A percentile compares a stretch with the other conserved stretches of the same genome.
phyloP scores from a whole-genome alignment of 92 coral and sea anemone genomes.

The Epizoanthus illoricatus region DNA sequence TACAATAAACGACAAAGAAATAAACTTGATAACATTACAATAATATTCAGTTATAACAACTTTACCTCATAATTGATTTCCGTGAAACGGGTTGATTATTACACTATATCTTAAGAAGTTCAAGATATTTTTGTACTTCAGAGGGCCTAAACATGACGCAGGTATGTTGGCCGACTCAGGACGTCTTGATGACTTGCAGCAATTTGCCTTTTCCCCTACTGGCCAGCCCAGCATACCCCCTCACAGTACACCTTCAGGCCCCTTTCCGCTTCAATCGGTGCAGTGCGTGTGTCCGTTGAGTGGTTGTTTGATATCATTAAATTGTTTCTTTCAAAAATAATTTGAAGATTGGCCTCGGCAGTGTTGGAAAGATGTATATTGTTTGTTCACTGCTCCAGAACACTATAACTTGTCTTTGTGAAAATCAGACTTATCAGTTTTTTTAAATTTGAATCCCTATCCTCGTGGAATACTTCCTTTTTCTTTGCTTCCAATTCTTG shows the following conservation, averaged over 20 bases:
- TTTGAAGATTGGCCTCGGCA: conserved; percentile 11
- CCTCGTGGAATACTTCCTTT: conserved; percentile 22
- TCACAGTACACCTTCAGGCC: conserved; percentile 22
- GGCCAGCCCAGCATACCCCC: conserved; percentile 24
- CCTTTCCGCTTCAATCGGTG: conserved; percentile 32
- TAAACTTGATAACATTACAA: no score
- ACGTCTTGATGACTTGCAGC: conserved; percentile 1
- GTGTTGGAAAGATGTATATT: neutral
- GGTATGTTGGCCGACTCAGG: conserved; percentile 23
- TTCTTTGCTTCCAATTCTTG: conserved; percentile 31
- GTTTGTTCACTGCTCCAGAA: neutral
- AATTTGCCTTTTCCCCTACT: conserved; percentile 20
- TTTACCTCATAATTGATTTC: no score
- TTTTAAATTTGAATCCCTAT: conserved; percentile 3
- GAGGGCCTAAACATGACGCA: conserved; percentile 32
- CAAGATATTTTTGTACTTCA: neutral
- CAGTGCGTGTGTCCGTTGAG: conserved; percentile 11
- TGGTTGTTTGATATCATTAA: conserved; percentile 21
- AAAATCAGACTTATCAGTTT: conserved; percentile 9
- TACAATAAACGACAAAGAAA: no score
- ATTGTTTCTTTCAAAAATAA: neutral
- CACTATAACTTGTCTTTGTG: conserved; percentile 12
- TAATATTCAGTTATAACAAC: no score
- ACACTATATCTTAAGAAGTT: no score
- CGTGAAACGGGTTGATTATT: no score